These are phyloP conservation scores for Anoncus sp. DNA, from an alignment of 2,888 invertebrate species.

Conservation along the genomic window DNA sequence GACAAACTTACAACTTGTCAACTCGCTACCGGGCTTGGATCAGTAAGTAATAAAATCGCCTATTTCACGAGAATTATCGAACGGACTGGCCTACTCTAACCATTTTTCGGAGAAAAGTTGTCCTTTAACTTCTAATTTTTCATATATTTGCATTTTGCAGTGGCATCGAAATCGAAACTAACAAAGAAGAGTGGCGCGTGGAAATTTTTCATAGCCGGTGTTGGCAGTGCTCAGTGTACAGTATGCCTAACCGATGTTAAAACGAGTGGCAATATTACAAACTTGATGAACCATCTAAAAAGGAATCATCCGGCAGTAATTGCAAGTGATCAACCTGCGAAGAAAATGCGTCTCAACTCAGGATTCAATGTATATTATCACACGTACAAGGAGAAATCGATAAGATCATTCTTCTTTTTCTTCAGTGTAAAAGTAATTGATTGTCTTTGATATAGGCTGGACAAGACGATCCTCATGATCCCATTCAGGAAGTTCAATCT, in stretches of 20 bases:
- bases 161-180: slow-evolving; percentile 20
- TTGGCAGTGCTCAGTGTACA: background rate
- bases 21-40: too few relatives aligned
- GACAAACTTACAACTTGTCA: too few relatives aligned
- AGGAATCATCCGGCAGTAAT: slow-evolving; percentile 16
- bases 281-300: slow-evolving; percentile 14
- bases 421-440: background rate
- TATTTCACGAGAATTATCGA: too few relatives aligned
- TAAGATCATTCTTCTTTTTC: background rate
- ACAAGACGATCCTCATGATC: background rate
- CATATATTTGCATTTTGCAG: slow-evolving; percentile 2
- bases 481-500: background rate
- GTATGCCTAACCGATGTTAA: slow-evolving; percentile 9
- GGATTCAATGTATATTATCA: background rate
- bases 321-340: background rate
- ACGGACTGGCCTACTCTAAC: too few relatives aligned
- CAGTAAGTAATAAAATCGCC: too few relatives aligned
- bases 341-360: slow-evolving; percentile 5
- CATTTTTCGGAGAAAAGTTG: background rate
- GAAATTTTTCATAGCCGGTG: slow-evolving; percentile 8
- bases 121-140: too few relatives aligned
- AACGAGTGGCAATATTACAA: slow-evolving; percentile 22
- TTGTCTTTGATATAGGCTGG: background rate
- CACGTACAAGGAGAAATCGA: too few relatives aligned
- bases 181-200: slow-evolving; percentile 10